Base-by-base conservation (phyloP, 1,140 invertebrate genomes). In the Drosophila chauvacae region DNA sequence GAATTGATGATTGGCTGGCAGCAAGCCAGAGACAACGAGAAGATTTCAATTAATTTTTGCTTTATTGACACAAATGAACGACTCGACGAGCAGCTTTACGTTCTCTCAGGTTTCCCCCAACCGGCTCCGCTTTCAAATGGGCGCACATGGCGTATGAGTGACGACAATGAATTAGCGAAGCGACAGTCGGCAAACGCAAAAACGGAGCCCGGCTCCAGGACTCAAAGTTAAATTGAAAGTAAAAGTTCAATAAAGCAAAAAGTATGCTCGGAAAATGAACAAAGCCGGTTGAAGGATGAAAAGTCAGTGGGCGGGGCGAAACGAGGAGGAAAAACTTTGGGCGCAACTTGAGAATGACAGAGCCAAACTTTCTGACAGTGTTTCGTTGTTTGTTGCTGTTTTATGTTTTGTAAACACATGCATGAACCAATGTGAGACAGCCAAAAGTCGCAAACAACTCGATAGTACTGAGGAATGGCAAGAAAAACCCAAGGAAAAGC, bases 221-320 rank as follows among this genome's bases (percentile, higher is more conserved):
- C 77, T 65, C 55, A 83, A 88, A 88, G 84, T 88, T 90, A 85
- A 90, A 90, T 88, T 84, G 85, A 90, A 88, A 90, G 85, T 90
- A 81, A 88, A 88, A 88, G 84, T 88, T 88, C 77, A 87, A 87
- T 88, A 87, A 77, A 77, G 84, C 80, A 80, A 77, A 84, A 87
- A 77, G 77, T 77, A 85, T 73, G 55, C 58, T 72, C 23, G 23
- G 18, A 37, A 72, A 72, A 72, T 80, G 42, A 71, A 77, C 53
- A 70, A 69, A 66, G 60, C 47, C 45, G 62, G 26, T 10, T n/a
- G n/a, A 14, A 51, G 48, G 39, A 59, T 44, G 42, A 44, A 57
- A 69, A 71, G 28, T 51, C 45, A 35, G 18, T 18, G 42, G 37
- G 18, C 18, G 42, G 37, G 39, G 16, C 23, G 41, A 18, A 16